Percentiles rank a stretch among this genome's conserved stretches.
phyloP scores from a whole-genome alignment of 2,888 invertebrate genomes.

The Netelia virgata region DNA sequence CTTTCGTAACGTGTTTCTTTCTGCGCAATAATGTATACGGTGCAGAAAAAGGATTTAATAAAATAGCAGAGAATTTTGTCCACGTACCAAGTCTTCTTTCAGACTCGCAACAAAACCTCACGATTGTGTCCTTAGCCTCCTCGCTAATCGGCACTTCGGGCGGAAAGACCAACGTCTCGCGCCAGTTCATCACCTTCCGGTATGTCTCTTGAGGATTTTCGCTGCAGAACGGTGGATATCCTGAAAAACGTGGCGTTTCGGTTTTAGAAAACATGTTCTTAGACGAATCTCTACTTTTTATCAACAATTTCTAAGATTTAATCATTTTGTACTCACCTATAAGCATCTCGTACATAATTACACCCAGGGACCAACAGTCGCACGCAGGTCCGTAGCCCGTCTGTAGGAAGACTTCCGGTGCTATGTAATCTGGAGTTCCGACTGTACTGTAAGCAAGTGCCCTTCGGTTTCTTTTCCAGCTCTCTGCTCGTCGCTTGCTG shows the following conservation, averaged over 20 bases:
- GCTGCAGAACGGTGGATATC: constrained; percentile 99
- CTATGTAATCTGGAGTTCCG: constrained; percentile 99
- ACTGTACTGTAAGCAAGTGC: constrained; percentile 97
- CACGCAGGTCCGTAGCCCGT: constrained; percentile 99
- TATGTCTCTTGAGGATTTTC: constrained; percentile 99
- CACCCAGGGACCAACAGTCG: constrained; percentile 99
- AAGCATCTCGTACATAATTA: constrained; percentile 99
- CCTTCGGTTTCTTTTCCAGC: constrained; percentile 99
- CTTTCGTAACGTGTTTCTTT: background rate
- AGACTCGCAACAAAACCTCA: constrained; percentile 98
- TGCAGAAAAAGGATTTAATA: constrained; percentile 10
- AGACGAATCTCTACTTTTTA: too few species aligned
- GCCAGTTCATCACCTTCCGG: constrained; percentile 99
- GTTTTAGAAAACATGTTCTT: background rate
- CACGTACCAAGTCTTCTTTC: constrained; percentile 91
- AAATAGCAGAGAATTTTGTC: background rate
- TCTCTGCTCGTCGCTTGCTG: constrained; percentile 98
- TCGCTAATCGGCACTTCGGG: constrained; percentile 99
- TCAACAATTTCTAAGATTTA: background rate
- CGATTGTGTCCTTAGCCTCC: constrained; percentile 97
- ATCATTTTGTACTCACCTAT: constrained; percentile 89
- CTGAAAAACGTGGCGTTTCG: constrained; percentile 80
- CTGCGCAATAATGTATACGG: background rate
- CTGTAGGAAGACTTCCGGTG: constrained; percentile 99
- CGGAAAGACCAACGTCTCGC: constrained; percentile 98